phyloP scores from a whole-genome alignment of 2,888 invertebrate species.

The Punctoribates punctum region DNA sequence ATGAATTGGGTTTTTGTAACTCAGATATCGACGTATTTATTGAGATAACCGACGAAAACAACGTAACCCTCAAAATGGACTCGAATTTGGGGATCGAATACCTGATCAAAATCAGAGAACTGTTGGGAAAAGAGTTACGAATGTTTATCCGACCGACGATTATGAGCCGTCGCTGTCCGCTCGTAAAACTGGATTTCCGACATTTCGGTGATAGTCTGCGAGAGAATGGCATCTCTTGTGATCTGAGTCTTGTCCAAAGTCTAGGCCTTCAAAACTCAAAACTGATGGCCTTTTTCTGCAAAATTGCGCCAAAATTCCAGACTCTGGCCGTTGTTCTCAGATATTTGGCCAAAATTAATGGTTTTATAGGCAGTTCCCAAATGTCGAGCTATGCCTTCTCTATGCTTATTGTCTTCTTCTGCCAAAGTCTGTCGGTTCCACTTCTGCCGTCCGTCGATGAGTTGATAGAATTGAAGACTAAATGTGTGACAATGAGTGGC shows the following conservation, averaged over 20 bases:
- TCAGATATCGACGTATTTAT: slow-evolving; percentile 40
- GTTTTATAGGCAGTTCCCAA: slow-evolving; percentile 45
- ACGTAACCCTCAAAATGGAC: background rate
- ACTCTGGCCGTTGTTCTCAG: slow-evolving; percentile 40
- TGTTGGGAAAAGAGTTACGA: background rate
- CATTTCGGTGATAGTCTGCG: background rate
- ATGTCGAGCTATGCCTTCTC: slow-evolving; percentile 45
- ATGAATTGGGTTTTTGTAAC: slow-evolving; percentile 13
- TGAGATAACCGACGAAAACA: background rate
- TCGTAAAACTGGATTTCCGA: background rate
- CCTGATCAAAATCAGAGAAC: background rate
- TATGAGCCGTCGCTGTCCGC: background rate
- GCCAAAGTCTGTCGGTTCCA: slow-evolving; percentile 42
- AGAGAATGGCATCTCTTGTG: background rate
- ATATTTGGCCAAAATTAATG: slow-evolving; percentile 45
- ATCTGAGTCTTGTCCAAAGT: background rate
- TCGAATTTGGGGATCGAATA: background rate
- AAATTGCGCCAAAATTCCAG: slow-evolving; percentile 41
- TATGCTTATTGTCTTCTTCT: slow-evolving; percentile 42
- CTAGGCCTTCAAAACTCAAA: slow-evolving; percentile 44
- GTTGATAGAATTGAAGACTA: background rate
- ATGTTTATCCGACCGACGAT: background rate
- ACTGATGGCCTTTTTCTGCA: slow-evolving; percentile 38
- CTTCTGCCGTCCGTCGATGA: slow-evolving; percentile 43
- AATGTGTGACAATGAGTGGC: background rate